phyloP scores from a whole-genome alignment of 2,888 invertebrate species.

The Salpingus planirostris region DNA sequence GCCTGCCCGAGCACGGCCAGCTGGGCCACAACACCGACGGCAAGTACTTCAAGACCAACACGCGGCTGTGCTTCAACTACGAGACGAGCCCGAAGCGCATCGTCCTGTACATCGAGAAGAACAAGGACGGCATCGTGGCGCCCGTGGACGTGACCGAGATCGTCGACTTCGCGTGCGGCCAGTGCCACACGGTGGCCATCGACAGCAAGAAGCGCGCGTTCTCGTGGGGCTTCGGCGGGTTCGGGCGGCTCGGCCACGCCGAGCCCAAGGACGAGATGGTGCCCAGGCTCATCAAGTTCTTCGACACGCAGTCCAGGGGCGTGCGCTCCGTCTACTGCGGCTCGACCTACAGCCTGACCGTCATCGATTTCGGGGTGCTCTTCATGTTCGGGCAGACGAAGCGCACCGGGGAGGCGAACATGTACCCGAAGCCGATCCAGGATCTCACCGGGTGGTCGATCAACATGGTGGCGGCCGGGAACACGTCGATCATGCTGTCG shows the following conservation, averaged over 20 bases:
- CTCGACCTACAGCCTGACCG: conserved; percentile 75
- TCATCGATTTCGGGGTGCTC: conserved; percentile 66
- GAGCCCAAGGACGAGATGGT: conserved; percentile 86
- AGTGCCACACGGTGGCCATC: conserved; percentile 84
- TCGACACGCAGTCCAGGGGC: conserved; percentile 78
- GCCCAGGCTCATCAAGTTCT: conserved; percentile 75
- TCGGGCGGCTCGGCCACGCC: conserved; percentile 87
- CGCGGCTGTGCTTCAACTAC: conserved; percentile 78
- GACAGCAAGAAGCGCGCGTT: conserved; percentile 83
- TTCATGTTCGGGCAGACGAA: conserved; percentile 89
- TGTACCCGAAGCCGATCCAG: conserved; percentile 93
- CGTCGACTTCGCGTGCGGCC: conserved; percentile 83
- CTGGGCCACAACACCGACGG: conserved; percentile 92
- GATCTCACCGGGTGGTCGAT: conserved; percentile 93
- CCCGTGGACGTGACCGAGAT: conserved; percentile 81
- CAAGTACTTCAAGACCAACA: conserved; percentile 85
- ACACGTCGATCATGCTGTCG: conserved; percentile 76
- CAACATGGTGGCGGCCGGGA: conserved; percentile 71
- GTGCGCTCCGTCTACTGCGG: conserved; percentile 77
- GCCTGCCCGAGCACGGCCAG: conserved; percentile 88
- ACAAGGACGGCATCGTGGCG: conserved; percentile 73
- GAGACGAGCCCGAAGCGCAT: conserved; percentile 79
- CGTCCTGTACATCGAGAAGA: conserved; percentile 78
- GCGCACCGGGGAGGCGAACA: conserved; percentile 88
- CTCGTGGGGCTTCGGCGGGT: conserved; percentile 95